Evolutionary conservation across 1,140 invertebrate genomes (phyloP), one percentile per base, ranked within the genome.

Genomic region (Papilio dardanus): DNA sequence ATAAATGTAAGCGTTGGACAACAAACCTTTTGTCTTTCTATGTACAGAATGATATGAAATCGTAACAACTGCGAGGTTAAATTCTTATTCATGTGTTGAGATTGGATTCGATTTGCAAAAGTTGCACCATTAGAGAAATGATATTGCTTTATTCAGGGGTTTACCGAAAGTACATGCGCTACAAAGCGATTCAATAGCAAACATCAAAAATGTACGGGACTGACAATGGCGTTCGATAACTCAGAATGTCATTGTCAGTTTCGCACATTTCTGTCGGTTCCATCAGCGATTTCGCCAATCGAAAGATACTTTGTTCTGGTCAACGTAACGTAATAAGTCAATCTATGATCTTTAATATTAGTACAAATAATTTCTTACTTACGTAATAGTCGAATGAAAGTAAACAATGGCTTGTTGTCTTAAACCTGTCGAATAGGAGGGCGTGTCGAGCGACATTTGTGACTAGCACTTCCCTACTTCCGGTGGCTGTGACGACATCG

Each of bases 21-120:
- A 28, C 8, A 62, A 62, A 58, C 54, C 54, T 58, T 58, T 58
- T 58, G 54, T 58, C 24, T 24, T 58, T 30, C 54, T 58, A 28
- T 58, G 54, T 58, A 58, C 21, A 28, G 54, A 58, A 28, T 28
- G 54, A 58, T 58, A 58, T 58, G 21, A 28, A 58, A 58, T 12
- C 12, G 10, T 58, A 24, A 54, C 16, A 28, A 16, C 14, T 46
- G 46, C 19, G 46, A 19, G 46, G 46, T 50, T 19, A 50, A 50
- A 19, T n/a, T 19, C 7, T 5, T 1, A 50, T 50, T 50, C 21
- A 50, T 19, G 46, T 1, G n/a, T 50, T 6, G 1, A 19, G n/a
- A 50, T 50, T 46, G 3, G n/a, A 24, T 54, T 58, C 54, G 3
- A 4, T 14, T 58, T 14, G 12, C 7, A 37, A 37, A 37, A 37